Percentiles rank a stretch among this genome's conserved stretches.
Evolutionary conservation across 2,113 vertebrate genomes (phyloP).

Genomic region (Oreotrochilus melanogaster): DNA sequence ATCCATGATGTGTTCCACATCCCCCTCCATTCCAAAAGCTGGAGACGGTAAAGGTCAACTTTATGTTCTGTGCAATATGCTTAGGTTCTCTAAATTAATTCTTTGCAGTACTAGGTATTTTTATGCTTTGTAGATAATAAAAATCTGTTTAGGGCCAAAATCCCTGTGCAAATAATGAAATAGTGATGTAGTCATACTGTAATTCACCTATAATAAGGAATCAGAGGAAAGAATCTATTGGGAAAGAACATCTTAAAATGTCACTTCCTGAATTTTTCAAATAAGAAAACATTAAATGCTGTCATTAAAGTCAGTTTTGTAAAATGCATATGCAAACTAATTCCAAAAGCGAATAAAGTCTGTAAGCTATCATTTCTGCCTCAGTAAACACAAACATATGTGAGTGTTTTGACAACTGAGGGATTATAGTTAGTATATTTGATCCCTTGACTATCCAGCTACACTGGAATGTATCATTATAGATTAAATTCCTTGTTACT

Average conservation of each 20-base stretch:
- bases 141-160: conserved; percentile 75
- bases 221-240: conserved; percentile 13
- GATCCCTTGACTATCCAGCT: conserved; percentile 44
- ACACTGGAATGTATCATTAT: neutral
- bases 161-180: conserved; percentile 63
- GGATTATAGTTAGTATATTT: conserved; percentile 25
- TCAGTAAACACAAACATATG: conserved; percentile 59
- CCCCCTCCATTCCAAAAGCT: conserved; percentile 82
- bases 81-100: conserved; percentile 84
- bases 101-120: conserved; percentile 74
- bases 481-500: conserved; percentile 24
- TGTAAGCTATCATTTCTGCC: conserved; percentile 64
- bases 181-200: conserved; percentile 17
- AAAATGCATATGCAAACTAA: conserved; percentile 58
- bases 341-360: conserved; percentile 53
- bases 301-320: conserved; percentile 41
- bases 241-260: conserved; percentile 17
- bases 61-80: conserved; percentile 88
- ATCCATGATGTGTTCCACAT: conserved; percentile 81
- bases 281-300: conserved; percentile 34
- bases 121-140: conserved; percentile 78
- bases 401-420: conserved; percentile 70
- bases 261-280: conserved; percentile 45
- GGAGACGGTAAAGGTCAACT: conserved; percentile 84
- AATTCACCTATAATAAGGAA: conserved; percentile 69